Evolutionary conservation across 2,797 vertebrate genomes (phyloP).

Genomic region (Halcyon leucocephala): DNA sequence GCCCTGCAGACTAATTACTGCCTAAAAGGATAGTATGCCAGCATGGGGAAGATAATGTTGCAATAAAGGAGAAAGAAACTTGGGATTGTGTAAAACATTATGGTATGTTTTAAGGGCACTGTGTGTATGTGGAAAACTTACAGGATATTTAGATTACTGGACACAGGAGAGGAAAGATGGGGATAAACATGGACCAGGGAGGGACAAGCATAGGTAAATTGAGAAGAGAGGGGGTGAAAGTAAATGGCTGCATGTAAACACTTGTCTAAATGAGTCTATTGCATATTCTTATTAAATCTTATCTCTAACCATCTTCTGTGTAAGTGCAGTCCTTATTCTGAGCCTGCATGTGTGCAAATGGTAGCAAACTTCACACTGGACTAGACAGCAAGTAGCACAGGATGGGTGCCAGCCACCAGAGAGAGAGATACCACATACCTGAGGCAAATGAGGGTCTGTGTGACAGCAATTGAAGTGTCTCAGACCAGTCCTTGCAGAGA

Average conservation of each 20-base stretch:
- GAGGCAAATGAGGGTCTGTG: too few relatives aligned
- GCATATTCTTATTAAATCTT: neutral
- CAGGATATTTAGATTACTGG: rapidly evolving
- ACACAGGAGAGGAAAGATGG: neutral
- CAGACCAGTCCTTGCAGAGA: neutral
- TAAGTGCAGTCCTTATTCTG: neutral
- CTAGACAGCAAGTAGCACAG: neutral
- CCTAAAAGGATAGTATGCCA: neutral
- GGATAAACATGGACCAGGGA: neutral
- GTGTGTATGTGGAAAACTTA: neutral
- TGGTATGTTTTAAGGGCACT: neutral
- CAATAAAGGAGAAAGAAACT: neutral
- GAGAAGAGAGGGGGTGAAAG: neutral
- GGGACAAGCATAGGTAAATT: neutral
- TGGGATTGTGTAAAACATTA: neutral
- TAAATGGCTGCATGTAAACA: neutral
- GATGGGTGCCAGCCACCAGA: neutral
- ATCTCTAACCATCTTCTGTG: neutral
- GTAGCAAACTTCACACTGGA: neutral
- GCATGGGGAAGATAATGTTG: neutral
- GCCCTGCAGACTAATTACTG: neutral
- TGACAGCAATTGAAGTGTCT: neutral
- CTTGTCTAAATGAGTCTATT: neutral
- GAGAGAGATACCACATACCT: rapidly evolving
- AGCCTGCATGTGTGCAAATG: neutral